Evolutionary conservation across 2,113 vertebrate species (phyloP).

Genomic region (Ovis aries): ARS-UI_Ramb_v3.0 NC_056069.1:52902001-52902500

Average conservation of each 20-base stretch:
- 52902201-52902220: not conserved
- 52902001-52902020: conserved; percentile 52
- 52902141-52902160: not conserved
- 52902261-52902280: not conserved
- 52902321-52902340: not conserved
- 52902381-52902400: not conserved
- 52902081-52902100: not conserved
- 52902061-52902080: conserved; percentile 34
- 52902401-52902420: not conserved
- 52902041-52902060: conserved; percentile 13
- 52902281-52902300: not conserved
- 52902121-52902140: not conserved
- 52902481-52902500: not conserved
- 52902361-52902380: not conserved
- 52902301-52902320: not conserved
- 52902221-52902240: not conserved
- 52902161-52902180: not conserved
- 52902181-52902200: not conserved
- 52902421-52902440: not conserved
- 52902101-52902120: not conserved
- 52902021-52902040: conserved; percentile 59
- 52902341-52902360: not conserved
- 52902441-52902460: not conserved
- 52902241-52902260: not conserved
- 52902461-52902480: not conserved